Base-by-base conservation (phyloP, 1,140 invertebrate genomes). In the Ceratosolen fusciceps region DNA sequence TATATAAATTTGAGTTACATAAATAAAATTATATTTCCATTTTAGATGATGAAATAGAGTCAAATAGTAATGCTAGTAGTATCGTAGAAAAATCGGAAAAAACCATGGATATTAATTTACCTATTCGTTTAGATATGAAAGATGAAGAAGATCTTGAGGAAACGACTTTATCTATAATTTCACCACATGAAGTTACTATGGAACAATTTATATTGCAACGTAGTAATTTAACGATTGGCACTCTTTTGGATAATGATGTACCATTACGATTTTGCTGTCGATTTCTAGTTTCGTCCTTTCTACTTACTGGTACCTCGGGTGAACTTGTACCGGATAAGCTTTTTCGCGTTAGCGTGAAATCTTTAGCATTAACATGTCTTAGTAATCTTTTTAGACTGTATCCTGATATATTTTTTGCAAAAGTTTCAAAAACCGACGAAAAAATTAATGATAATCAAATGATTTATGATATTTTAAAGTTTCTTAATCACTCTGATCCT, bases 281-380 rank as follows among this genome's bases (percentile, higher is more conserved):
- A 80, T 92, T 96, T 67, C 85, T 98, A 2, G 92, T 92, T 34
- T 94, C 94, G 3, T 93, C 93, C 37, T 98, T 96, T 88, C 89
- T 98, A 7, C 88, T 98, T 19, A 91, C 92, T 47, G 95, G 95
- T 26, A 89, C 87, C 78, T 91, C 92, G 65, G 92, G 92, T 37
- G 90, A 90, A 39, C 86, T 94, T 56, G 92, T 95, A 68, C 87
- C 93, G 19, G 95, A 95, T 85, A 92, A 93, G 82, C 90, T 88
- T 58, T 93, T 96, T 14, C 91, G 96, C 47, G 95, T 98, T 21
- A 97, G 96, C 79, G 93, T 97, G 0, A 97, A 97, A 90, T 93
- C 95, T 0, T 92, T 96, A 47, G 95, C 96, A 1, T 85, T 97
- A 5, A 93, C 92, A 47, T 96, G 95, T 87, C 84, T 98, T 2